Conservation (phyloP, 2,888 invertebrate species). For the Synanthedon formicaeformis region DNA sequence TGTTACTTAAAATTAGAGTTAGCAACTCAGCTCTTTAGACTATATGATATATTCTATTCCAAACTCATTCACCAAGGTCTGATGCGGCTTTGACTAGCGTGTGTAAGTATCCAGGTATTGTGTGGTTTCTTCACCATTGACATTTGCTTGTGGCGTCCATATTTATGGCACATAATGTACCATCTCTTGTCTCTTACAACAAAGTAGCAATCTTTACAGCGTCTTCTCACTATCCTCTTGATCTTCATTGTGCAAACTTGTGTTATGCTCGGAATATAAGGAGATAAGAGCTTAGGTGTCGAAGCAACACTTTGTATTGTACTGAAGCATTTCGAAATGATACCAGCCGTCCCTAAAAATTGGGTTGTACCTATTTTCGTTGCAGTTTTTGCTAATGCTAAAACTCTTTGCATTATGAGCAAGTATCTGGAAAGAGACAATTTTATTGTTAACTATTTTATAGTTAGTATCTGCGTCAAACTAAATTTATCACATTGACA, state of each 20-base stretch:
- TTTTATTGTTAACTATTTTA: too few relatives aligned
- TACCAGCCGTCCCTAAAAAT: slow-evolving; percentile 8
- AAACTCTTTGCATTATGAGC: not conserved
- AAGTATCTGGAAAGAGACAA: too few relatives aligned
- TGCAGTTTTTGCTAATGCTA: not conserved
- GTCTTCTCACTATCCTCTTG: slow-evolving; percentile 73
- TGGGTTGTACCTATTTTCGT: not conserved
- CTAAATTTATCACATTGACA: too few relatives aligned
- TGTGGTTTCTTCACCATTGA: slow-evolving; percentile 75
- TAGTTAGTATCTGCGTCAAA: too few relatives aligned
- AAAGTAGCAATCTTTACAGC: slow-evolving; percentile 85
- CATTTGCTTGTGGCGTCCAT: slow-evolving; percentile 87
- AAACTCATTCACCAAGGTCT: slow-evolving; percentile 40
- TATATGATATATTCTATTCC: too few relatives aligned
- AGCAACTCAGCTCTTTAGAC: too few relatives aligned
- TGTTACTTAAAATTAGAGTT: too few relatives aligned
- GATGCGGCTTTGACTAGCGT: slow-evolving; percentile 74
- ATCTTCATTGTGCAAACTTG: slow-evolving; percentile 72
- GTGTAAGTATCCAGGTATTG: slow-evolving; percentile 81
- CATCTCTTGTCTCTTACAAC: slow-evolving; percentile 75
- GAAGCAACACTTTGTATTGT: slow-evolving; percentile 21
- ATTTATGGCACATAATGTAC: slow-evolving; percentile 80
- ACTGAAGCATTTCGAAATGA: slow-evolving; percentile 20
- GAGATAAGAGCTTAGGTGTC: slow-evolving; percentile 22
- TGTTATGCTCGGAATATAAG: slow-evolving; percentile 30